These are phyloP conservation scores for Drosophila serrata DNA, from an alignment of 1,140 invertebrate genomes.

Conservation along the genomic window DNA sequence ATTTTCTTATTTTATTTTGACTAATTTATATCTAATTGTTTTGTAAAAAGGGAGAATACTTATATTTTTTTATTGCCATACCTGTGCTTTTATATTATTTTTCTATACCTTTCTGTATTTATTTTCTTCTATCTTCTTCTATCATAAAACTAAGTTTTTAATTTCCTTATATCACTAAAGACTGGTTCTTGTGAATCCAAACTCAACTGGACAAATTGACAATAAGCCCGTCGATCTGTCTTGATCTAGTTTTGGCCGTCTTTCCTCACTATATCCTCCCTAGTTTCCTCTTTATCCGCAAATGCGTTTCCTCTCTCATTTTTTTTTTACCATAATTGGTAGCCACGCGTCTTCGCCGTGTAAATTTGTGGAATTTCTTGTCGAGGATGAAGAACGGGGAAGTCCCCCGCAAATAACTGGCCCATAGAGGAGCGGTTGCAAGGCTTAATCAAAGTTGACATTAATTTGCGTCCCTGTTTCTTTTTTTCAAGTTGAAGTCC, in stretches of 20 bases:
- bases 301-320: slow-evolving; percentile 13
- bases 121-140: background rate
- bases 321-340: slow-evolving; percentile 61
- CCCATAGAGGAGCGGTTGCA: slow-evolving; percentile 25
- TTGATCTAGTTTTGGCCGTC: slow-evolving; percentile 41
- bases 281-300: background rate
- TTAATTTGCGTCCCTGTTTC: slow-evolving; percentile 67
- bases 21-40: too few species aligned
- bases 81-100: background rate
- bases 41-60: too few species aligned
- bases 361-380: slow-evolving; percentile 41
- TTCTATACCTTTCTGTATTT: background rate
- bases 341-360: slow-evolving; percentile 60
- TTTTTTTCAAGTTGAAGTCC: background rate
- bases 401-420: slow-evolving; percentile 20
- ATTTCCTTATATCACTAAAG: slow-evolving; percentile 12
- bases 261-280: slow-evolving; percentile 10
- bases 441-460: slow-evolving; percentile 80
- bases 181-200: slow-evolving; percentile 47
- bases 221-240: slow-evolving; percentile 55
- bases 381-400: background rate
- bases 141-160: slow-evolving; percentile 8
- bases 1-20: too few species aligned
- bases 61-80: background rate
- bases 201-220: slow-evolving; percentile 36